phyloP scores from a whole-genome alignment of 2,888 invertebrate genomes.

The Xiphydria camelus region DNA sequence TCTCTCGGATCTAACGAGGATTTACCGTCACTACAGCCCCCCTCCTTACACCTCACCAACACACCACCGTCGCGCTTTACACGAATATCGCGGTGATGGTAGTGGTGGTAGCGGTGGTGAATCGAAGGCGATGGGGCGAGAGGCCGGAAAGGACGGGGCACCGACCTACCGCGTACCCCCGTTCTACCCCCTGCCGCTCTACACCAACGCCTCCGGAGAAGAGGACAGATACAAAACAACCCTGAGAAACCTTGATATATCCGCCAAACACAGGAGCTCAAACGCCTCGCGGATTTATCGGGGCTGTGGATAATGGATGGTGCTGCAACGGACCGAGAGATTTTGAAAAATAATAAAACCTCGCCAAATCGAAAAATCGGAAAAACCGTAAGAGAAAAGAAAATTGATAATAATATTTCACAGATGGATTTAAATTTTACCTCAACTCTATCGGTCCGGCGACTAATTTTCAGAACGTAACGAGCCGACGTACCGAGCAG shows the following conservation, averaged over 20 bases:
- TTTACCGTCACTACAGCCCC: conserved; percentile 23
- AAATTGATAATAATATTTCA: no score
- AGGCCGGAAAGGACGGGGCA: background rate
- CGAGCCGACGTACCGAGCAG: no score
- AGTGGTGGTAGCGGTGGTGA: no score
- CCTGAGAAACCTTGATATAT: conserved; percentile 47
- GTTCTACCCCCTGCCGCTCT: conserved; percentile 1
- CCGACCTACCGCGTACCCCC: background rate
- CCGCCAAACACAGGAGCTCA: conserved; percentile 49
- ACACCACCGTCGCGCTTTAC: no score
- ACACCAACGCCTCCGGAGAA: conserved; percentile 1
- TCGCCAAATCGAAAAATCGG: background rate
- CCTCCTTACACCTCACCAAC: background rate
- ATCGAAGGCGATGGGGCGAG: no score
- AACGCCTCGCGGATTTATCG: conserved; percentile 48
- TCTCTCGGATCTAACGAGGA: conserved; percentile 34
- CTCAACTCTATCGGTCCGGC: no score
- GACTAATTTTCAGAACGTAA: no score
- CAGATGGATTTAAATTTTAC: no score
- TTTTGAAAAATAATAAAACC: conserved; percentile 44
- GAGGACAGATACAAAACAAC: conserved; percentile 18
- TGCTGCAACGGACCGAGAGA: no score
- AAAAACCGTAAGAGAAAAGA: background rate
- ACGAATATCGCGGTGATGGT: no score
- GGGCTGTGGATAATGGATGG: conserved; percentile 50